A percentile compares a stretch with the other conserved stretches of the same genome.
These are phyloP conservation scores for Rhabdornis inornatus DNA, from an alignment of 2,113 vertebrate genomes.

Conservation along the genomic window DNA sequence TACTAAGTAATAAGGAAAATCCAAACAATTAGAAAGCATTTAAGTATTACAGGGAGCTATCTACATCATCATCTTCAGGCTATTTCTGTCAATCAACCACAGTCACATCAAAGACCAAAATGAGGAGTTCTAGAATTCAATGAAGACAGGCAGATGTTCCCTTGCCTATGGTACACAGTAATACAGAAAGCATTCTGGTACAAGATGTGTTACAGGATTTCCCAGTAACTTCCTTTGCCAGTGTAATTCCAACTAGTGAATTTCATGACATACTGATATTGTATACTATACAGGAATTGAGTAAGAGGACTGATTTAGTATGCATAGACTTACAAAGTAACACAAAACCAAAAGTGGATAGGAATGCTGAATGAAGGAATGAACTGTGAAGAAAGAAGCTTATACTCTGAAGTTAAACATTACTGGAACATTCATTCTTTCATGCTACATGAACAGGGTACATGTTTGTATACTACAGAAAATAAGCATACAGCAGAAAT, in stretches of 20 bases:
- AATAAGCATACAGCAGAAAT: neutral
- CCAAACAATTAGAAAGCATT: neutral
- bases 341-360: neutral
- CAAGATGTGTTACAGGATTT: neutral
- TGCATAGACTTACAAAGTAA: neutral
- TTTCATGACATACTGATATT: neutral
- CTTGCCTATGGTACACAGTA: neutral
- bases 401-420: neutral
- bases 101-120: neutral
- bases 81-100: neutral
- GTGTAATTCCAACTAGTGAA: neutral
- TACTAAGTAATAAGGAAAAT: neutral
- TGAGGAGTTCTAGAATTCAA: neutral
- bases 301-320: neutral
- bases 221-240: neutral
- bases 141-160: neutral
- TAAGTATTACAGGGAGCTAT: neutral
- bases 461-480: neutral
- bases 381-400: neutral
- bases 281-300: neutral
- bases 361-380: neutral
- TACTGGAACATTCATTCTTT: neutral
- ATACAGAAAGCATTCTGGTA: neutral
- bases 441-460: neutral
- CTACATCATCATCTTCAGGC: neutral